Evolutionary conservation across 2,113 vertebrate genomes (phyloP), one percentile per base, ranked within the genome.

Genomic region (Ctenomys sociabilis): DNA sequence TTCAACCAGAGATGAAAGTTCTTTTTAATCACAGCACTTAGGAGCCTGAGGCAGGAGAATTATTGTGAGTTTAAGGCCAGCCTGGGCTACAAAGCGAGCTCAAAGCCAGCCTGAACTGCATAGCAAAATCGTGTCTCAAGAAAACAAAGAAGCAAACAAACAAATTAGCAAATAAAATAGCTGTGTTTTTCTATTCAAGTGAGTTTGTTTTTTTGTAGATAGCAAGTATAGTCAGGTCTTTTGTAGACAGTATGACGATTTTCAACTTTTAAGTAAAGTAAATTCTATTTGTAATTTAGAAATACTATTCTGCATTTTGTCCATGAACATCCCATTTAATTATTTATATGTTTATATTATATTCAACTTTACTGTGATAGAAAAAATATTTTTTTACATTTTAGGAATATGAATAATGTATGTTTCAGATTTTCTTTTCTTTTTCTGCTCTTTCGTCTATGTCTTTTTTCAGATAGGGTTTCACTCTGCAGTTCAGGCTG

Each of bases 381-480:
- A 19, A 73, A 94, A 85, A 73, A 13, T 63, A 85, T 84, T 92
- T 77, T 35, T 92, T 85, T n/a, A 80, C 54, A 85, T 64, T 63
- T 85, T 85, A 80, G 22, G 91, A 87, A 32, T 84, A 63, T 93
- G 45, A 82, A 78, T 49, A 49, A 49, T 45, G 26, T 32, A 49
- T 78, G 28, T 78, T 45, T 13, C 26, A 81, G 32, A 9, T 68
- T 30, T 54, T 80, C 72, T 64, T 32, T 68, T 10, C 28, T 64
- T 64, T 7, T 68, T 16, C 30, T 35, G 5, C 35, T 32, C 28
- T 35, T 68, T 68, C 16, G n/a, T 6, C 16, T 70, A n/a, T n/a
- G 30, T 17, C 6, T 70, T 70, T 70, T 70, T 70, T 64, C 32
- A 68, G 32, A 35, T 16, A 68, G 32, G 32, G 13, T 68, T n/a